These are phyloP conservation scores for Antechinus stuartii DNA, from an alignment of 2,113 vertebrate species.

Conservation along the genomic window DNA sequence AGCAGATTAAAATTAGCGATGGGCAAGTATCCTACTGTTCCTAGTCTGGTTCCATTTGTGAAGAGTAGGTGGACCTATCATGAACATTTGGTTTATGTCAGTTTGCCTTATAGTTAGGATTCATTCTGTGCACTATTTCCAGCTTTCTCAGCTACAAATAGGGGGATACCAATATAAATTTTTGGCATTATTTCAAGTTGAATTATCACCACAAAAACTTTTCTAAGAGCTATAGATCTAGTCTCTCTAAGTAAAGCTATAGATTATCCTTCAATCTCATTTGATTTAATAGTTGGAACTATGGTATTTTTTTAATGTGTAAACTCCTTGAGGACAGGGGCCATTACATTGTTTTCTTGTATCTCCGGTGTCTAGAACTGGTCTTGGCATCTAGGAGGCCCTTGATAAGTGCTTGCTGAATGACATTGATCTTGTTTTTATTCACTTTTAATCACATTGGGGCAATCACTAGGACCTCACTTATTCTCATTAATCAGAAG, in stretches of 20 bases:
- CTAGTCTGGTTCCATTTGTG: slow-evolving; percentile 76
- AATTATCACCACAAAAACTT: slow-evolving; percentile 79
- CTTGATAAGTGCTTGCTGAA: background rate
- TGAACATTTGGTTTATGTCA: slow-evolving; percentile 82
- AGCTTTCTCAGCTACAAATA: slow-evolving; percentile 81
- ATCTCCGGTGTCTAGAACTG: background rate
- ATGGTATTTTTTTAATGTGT: slow-evolving; percentile 66
- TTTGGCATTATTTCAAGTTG: slow-evolving; percentile 76
- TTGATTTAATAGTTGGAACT: slow-evolving; percentile 55
- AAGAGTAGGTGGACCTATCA: slow-evolving; percentile 77
- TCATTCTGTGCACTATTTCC: slow-evolving; percentile 79
- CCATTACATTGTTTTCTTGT: background rate
- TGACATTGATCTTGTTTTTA: background rate
- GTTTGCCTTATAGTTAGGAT: slow-evolving; percentile 79
- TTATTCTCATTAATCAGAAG: slow-evolving; percentile 34
- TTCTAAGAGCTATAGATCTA: slow-evolving; percentile 73
- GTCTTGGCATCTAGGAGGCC: background rate
- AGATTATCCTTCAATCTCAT: slow-evolving; percentile 67
- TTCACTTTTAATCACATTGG: background rate
- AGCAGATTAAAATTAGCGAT: slow-evolving; percentile 80
- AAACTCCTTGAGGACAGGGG: background rate
- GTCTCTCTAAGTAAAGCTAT: slow-evolving; percentile 79
- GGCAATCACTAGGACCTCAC: slow-evolving; percentile 1
- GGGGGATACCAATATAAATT: slow-evolving; percentile 78
- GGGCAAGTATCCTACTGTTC: slow-evolving; percentile 72